Evolutionary conservation across 2,888 invertebrate genomes (phyloP).

Genomic region (Morinoia aosen): DNA sequence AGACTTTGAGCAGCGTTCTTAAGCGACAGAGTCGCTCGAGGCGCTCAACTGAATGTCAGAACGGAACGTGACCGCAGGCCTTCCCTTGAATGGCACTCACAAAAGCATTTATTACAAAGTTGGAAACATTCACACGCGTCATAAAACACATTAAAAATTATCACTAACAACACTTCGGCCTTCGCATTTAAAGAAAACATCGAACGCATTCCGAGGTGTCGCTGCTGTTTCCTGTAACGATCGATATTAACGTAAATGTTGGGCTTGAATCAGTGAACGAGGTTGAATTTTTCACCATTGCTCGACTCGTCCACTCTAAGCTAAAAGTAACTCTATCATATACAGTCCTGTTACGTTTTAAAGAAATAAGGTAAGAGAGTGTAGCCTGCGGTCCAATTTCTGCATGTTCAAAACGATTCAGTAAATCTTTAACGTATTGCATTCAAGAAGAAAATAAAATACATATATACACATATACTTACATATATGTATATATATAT

Average conservation of each 20-base stretch:
- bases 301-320: not conserved
- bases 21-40: not conserved
- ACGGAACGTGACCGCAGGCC: not conserved
- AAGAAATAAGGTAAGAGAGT: not conserved
- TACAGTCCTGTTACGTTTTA: not conserved
- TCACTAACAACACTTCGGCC: not conserved
- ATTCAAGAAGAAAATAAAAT: too few species aligned
- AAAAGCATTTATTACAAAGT: not conserved
- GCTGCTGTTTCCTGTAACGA: too few species aligned
- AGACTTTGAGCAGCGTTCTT: not conserved
- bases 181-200: constrained; percentile 41
- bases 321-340: not conserved
- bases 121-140: not conserved
- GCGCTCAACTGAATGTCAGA: constrained; percentile 25
- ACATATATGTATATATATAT: too few species aligned
- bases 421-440: too few species aligned
- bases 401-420: not conserved
- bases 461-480: too few species aligned
- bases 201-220: not conserved
- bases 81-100: constrained; percentile 19
- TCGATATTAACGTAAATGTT: not conserved
- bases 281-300: not conserved
- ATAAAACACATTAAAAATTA: not conserved
- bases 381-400: not conserved
- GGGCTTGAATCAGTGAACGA: not conserved